Conservation (phyloP, 2,888 invertebrate genomes). For the Andrena camellia region DNA sequence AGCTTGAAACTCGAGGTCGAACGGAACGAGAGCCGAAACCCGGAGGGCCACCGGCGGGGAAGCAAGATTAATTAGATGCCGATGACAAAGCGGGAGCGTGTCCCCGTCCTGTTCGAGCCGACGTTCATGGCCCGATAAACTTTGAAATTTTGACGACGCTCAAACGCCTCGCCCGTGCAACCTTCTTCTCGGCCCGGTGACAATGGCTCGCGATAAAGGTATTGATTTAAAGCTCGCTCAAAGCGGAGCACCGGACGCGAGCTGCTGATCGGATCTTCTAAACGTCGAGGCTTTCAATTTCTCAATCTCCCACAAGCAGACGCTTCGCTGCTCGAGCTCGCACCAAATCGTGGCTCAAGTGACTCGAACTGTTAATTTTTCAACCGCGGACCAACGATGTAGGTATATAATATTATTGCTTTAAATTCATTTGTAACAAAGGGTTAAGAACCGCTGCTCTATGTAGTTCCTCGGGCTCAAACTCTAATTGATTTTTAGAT, state of each 20-base stretch:
- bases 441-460: not conserved
- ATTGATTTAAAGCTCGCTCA: conserved; percentile 34
- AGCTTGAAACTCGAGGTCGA: conserved; percentile 67
- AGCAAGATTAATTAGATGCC: conserved; percentile 76
- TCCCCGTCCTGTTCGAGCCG: conserved; percentile 37
- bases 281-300: not conserved
- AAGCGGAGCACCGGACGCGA: conserved; percentile 12
- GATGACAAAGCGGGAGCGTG: conserved; percentile 66
- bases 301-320: not conserved
- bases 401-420: too few species aligned
- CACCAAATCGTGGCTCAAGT: not conserved
- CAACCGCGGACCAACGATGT: too few species aligned
- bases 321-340: not conserved
- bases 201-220: conserved; percentile 46
- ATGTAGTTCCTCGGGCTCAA: too few species aligned
- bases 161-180: conserved; percentile 35
- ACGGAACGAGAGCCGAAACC: conserved; percentile 49
- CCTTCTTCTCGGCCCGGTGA: conserved; percentile 25
- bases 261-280: conserved; percentile 25
- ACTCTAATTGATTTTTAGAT: too few species aligned
- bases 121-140: conserved; percentile 61
- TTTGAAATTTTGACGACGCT: conserved; percentile 62
- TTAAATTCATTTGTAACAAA: too few species aligned
- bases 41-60: conserved; percentile 16
- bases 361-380: too few species aligned